A percentile compares a stretch with the other conserved stretches of the same genome.
Evolutionary conservation across 2,888 invertebrate species (phyloP).

Genomic region (Podabrus alpinus): DNA sequence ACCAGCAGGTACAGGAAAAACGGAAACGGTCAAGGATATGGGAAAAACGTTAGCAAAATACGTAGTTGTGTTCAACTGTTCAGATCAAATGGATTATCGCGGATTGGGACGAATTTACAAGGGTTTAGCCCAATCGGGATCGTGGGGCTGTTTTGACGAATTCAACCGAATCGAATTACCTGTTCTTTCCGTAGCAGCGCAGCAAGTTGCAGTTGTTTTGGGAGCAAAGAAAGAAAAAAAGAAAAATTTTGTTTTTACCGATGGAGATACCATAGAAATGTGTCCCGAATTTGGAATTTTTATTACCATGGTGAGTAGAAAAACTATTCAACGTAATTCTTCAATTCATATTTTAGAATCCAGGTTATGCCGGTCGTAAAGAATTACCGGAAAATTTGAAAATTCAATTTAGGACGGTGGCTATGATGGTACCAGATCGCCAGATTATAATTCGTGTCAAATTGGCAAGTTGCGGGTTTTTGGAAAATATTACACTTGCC

Average conservation of each 20-base stretch:
- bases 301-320: conserved; percentile 82
- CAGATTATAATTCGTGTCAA: conserved; percentile 97
- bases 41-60: conserved; percentile 96
- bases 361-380: conserved; percentile 95
- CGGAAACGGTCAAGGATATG: conserved; percentile 98
- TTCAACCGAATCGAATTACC: conserved; percentile 95
- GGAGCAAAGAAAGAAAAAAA: conserved; percentile 92
- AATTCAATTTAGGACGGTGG: conserved; percentile 95
- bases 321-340: background rate
- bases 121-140: conserved; percentile 92
- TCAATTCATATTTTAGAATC: conserved; percentile 72
- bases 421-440: conserved; percentile 98
- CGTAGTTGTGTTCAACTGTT: conserved; percentile 96
- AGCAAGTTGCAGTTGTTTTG: conserved; percentile 93
- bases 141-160: conserved; percentile 98
- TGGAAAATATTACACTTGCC: conserved; percentile 92
- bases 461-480: conserved; percentile 92
- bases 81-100: conserved; percentile 98
- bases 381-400: conserved; percentile 96
- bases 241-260: conserved; percentile 89
- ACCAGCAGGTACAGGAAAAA: conserved; percentile 97
- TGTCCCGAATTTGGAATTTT: conserved; percentile 97
- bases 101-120: conserved; percentile 95
- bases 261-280: conserved; percentile 90
- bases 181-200: conserved; percentile 92